Evolutionary conservation across 2,113 vertebrate species (phyloP), one percentile per base, ranked within the genome.

Genomic region (Alligator sinensis): DNA sequence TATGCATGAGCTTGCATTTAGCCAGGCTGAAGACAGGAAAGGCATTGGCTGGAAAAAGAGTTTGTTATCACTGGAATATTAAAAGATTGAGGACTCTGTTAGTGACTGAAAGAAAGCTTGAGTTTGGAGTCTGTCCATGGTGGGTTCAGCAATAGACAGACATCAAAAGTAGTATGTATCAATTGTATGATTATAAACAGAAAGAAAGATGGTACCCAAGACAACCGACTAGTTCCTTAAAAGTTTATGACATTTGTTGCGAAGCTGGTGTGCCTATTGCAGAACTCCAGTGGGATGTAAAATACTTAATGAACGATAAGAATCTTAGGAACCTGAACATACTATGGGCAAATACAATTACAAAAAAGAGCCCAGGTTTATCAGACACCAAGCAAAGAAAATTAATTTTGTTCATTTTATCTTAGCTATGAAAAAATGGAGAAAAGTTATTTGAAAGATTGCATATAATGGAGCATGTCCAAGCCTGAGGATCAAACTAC

Each of bases 181-280:
- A 27, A 76, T 80, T 24, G 34, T 2, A 8, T 14, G 6, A 59
- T 25, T 30, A 19, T 34, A 9, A 3, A 3, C 9, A 9, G 54
- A 1, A 0, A 27, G 2, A 10, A 28, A 17, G 4, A 68, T 14
- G 1, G 30, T 12, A 21, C 21, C 68, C 30, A 38, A 22, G 18
- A 72, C 21, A 72, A 72, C 5, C 34, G 68, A 38, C 18, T 19
- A 72, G 68, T 72, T 11, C 19, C 21, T 38, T 34, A 72, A 34
- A 38, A 22, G 22, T 72, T 38, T 72, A 28, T 64, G 25, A 15
- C 38, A 21, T 72, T 34, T 72, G 21, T 72, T 72, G 34, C 34
- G 34, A 72, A 6, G 38, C 13, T 34, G 38, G 30, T 72, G 34
- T 72, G 68, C n/a, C 68, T 11, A 72, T 72, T 21, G 34, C 68